These are phyloP conservation scores for Glaucomys volans DNA, from an alignment of 2,113 vertebrate species.

Conservation along the genomic window DNA sequence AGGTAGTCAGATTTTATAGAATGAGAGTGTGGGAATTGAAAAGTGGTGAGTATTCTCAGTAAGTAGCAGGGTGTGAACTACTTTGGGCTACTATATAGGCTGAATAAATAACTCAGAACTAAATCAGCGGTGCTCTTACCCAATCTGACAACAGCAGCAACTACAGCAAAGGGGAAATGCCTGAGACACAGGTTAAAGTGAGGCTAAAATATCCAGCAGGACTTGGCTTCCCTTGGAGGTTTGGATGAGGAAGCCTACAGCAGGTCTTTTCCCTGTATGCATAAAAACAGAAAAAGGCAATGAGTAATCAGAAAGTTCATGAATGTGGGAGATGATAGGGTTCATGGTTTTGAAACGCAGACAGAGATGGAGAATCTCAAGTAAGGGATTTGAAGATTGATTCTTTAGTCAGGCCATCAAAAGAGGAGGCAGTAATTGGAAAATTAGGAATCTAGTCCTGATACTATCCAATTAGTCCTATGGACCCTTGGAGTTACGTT, in stretches of 20 bases:
- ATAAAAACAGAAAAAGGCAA: background rate
- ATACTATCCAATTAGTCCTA: background rate
- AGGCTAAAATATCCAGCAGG: background rate
- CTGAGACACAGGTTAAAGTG: background rate
- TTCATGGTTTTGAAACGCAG: background rate
- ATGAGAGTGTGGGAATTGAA: background rate
- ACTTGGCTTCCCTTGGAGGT: background rate
- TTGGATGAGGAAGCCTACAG: background rate
- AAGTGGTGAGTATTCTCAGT: background rate
- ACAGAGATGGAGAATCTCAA: background rate
- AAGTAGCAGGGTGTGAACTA: background rate
- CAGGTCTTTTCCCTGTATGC: background rate
- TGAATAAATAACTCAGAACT: background rate
- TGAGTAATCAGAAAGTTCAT: background rate
- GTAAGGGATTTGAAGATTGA: background rate
- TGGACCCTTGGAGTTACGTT: background rate
- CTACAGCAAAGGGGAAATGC: background rate
- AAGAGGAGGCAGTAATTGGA: background rate
- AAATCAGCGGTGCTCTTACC: background rate
- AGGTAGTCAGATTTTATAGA: background rate
- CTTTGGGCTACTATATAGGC: background rate
- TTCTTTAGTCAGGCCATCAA: background rate
- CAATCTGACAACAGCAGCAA: background rate
- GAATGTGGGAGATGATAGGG: background rate
- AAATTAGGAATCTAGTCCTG: background rate